Base-by-base conservation (phyloP, 2,888 invertebrate species). In the Panopea generosa region DNA sequence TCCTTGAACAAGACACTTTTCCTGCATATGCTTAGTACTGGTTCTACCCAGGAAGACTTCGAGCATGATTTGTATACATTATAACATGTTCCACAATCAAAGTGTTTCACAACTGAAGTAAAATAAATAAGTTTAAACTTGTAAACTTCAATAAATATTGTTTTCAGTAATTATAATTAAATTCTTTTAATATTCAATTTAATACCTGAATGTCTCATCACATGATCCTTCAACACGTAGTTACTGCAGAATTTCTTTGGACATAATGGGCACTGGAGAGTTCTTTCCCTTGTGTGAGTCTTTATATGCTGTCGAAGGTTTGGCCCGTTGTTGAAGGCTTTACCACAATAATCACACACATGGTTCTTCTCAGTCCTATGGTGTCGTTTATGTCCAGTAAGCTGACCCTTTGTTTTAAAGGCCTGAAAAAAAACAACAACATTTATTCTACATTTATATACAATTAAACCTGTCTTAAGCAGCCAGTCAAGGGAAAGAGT, bases 171-270 rank as follows among this genome's bases (percentile, higher is more conserved):
- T n/a, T n/a, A n/a, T n/a, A n/a, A n/a, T n/a, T n/a, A n/a, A n/a
- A n/a, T n/a, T n/a, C n/a, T n/a, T n/a, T n/a, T n/a, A n/a, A n/a
- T n/a, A n/a, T n/a, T n/a, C n/a, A n/a, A n/a, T n/a, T n/a, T 29
- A 60, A 22, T 47, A 77, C 77, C 77, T 24, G 77, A 71, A 62
- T 77, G 77, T 22, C 77, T 67, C n/a, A 38, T 47, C 40, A 77
- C 29, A 49, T 77, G 77, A 50, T 77, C 71, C 20, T 72, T 77
- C 40, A 77, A 20, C 6, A 71, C 57, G 27, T 57, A 68, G 45
- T 63, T 65, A 43, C 67, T 77, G 9, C 55, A n/a, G 40, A 77
- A 77, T 49, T 33, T 53, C 56, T 77, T 77, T 9, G 53, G 53
- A 68, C 77, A 77, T 2, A 77, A n/a, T n/a, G 66, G 71, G 49